Conservation (phyloP, 2,797 vertebrate genomes). For the Smutsia gigantea region DNA sequence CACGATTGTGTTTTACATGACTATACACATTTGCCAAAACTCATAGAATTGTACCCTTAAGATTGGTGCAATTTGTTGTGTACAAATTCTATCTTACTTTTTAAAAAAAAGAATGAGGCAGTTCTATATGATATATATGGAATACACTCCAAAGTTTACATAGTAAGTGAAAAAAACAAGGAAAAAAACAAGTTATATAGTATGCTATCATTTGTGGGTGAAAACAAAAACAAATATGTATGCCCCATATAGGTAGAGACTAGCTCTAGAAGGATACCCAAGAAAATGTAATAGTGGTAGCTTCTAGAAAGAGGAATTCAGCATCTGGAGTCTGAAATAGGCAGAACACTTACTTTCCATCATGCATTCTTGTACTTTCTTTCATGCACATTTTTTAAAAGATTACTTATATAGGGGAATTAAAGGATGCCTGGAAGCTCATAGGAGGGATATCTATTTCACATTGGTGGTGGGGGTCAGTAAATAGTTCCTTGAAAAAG, state of each 20-base stretch:
- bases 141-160: background rate
- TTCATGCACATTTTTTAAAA: background rate
- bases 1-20: background rate
- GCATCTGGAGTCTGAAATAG: background rate
- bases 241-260: background rate
- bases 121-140: background rate
- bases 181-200: background rate
- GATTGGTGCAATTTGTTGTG: background rate
- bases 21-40: conserved; percentile 1
- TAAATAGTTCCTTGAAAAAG: background rate
- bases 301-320: conserved; percentile 14
- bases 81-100: background rate
- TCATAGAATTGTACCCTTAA: background rate
- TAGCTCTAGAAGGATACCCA: background rate
- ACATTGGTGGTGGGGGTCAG: background rate
- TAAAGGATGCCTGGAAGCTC: background rate
- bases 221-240: background rate
- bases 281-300: background rate
- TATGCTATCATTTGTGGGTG: background rate
- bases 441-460: background rate
- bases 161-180: background rate
- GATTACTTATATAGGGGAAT: background rate
- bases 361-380: background rate
- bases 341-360: background rate
- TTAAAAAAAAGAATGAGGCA: conserved; percentile 6